Evolutionary conservation across 2,797 vertebrate genomes (phyloP), one percentile per base, ranked within the genome.

Genomic region (Sebastes hubbsi): DNA sequence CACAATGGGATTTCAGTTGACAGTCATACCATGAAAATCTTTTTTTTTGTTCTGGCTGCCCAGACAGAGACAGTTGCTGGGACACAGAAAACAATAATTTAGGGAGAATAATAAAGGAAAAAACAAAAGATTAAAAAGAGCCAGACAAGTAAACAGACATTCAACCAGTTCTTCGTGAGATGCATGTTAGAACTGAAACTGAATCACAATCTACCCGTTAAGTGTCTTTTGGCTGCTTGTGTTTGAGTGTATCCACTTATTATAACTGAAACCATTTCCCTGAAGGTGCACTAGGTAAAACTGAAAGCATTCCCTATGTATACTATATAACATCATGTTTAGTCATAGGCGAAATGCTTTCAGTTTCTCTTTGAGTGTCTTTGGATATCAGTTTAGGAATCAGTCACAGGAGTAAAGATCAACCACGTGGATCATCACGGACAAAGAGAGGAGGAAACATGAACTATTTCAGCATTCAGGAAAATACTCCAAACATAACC

Each of bases 331-430:
- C 0, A 5, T 5, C 1, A 6, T 5, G 20, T n/a, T 29, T 30
- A 22, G 2, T 32, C 13, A 4, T 8, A 1, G 14, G 29, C 2
- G 7, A 49, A n/a, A 25, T n/a, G 12, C 2, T 24, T 5, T 49
- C 16, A 32, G 7, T 93, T 93, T 93, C 77, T 18, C 3, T 87
- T 54, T 88, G 83, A 80, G 22, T 38, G 1, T 55, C 11, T 65
- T 5, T 70, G 63, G 62, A 77, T 66, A 58, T 74, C 63, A 36
- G 61, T 74, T 82, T 65, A 64, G n/a, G 25, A 56, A 82, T 82
- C 34, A 74, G 70, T 84, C 58, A 71, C 32, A 22, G 4, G 24
- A 59, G 3, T 64, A 7, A 0, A 52, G 20, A 52, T 20, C 7
- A 65, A 20, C 13, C 36, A 16, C 4, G 0, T 16, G 6, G n/a